phyloP scores from a whole-genome alignment of 2,113 vertebrate species.

The Pedetes capensis region DNA sequence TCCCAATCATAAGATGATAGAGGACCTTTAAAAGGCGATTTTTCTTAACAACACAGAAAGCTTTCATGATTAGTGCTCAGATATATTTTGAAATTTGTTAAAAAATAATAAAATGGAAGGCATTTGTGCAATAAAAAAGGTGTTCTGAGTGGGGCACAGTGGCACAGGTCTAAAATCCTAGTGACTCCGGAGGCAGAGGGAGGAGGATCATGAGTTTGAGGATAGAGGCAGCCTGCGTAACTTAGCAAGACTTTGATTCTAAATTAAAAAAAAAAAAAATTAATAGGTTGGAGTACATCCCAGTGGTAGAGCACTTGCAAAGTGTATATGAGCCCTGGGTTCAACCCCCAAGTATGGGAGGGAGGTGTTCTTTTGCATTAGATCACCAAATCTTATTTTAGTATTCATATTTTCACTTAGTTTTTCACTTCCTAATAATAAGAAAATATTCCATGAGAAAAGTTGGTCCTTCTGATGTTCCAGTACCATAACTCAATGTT shows the following conservation, averaged over 20 bases:
- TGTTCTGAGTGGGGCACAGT: too few relatives aligned
- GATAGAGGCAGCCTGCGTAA: too few relatives aligned
- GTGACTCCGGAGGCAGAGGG: too few relatives aligned
- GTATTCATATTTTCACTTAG: conserved; percentile 17
- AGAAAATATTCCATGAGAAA: not conserved
- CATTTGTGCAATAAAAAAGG: not conserved
- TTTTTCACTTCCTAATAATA: not conserved
- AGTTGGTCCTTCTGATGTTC: not conserved
- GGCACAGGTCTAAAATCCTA: too few relatives aligned
- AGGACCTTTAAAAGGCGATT: not conserved
- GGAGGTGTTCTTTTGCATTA: not conserved
- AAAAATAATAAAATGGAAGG: not conserved
- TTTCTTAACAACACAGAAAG: not conserved
- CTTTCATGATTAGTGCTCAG: conserved; percentile 20
- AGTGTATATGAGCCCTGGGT: too few relatives aligned
- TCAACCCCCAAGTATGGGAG: too few relatives aligned
- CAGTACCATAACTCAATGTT: not conserved
- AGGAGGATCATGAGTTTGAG: too few relatives aligned
- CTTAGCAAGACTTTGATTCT: too few relatives aligned
- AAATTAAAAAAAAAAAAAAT: too few relatives aligned
- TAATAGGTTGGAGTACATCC: too few relatives aligned
- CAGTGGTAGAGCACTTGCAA: too few relatives aligned
- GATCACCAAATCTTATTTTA: not conserved
- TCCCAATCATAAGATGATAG: not conserved
- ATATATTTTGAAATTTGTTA: not conserved